Conservation (phyloP, 2,888 invertebrate genomes). For the Drosophila percnosoma region DNA sequence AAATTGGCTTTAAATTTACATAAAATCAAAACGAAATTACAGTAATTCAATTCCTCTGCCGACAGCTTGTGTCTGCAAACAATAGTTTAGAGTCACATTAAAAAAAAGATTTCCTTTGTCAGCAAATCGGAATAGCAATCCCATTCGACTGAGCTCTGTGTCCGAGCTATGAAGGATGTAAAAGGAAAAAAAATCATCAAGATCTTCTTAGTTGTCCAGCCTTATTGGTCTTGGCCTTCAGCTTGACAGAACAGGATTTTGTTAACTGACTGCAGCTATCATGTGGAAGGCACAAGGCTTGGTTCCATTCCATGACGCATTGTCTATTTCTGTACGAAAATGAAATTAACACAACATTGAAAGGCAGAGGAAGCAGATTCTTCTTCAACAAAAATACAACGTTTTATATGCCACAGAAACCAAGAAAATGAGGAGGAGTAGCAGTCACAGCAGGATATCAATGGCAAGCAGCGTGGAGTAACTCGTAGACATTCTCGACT, state of each 20-base stretch:
- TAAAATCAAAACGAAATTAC: neutral
- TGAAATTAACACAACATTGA: constrained; percentile 71
- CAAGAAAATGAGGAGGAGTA: constrained; percentile 16
- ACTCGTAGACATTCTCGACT: constrained; percentile 25
- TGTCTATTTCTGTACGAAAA: constrained; percentile 68
- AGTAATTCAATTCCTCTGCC: neutral
- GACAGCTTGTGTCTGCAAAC: neutral
- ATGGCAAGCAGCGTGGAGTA: constrained; percentile 44
- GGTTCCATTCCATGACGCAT: constrained; percentile 37
- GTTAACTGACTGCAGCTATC: constrained; percentile 23
- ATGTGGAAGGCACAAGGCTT: constrained; percentile 3
- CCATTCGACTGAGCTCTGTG: neutral
- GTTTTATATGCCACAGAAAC: constrained; percentile 23
- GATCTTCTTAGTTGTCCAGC: neutral
- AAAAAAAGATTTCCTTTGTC: neutral
- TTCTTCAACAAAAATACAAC: constrained; percentile 10
- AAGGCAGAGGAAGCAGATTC: constrained; percentile 11
- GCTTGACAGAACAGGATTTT: constrained; percentile 30
- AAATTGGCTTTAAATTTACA: neutral
- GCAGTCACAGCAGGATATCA: constrained; percentile 48
- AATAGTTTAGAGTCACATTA: constrained; percentile 1
- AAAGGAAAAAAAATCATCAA: neutral
- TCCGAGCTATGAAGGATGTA: neutral
- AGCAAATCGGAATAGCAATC: constrained; percentile 1
- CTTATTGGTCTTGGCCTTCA: neutral